Conservation (phyloP, 1,140 invertebrate genomes). For the Orius insidiosus region DNA sequence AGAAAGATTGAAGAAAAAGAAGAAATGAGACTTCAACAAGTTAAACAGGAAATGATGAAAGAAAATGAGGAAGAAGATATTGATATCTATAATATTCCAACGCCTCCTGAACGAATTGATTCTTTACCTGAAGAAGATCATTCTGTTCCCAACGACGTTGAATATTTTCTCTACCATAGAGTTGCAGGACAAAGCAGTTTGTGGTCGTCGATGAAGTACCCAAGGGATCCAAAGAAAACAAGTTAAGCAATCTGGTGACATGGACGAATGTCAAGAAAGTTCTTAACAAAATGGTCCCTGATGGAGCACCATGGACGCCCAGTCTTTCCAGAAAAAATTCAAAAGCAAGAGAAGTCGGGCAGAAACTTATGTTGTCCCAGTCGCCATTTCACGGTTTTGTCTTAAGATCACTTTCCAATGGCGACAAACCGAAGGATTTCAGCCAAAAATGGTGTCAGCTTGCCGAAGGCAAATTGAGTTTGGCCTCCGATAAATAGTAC, state of each 20-base stretch:
- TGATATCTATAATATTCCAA: conserved; percentile 12
- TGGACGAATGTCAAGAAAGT: conserved; percentile 24
- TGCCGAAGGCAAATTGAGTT: conserved; percentile 32
- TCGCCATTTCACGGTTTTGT: conserved; percentile 25
- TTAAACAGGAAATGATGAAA: not conserved
- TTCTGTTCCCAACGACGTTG: not conserved
- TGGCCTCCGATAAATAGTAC: conserved; percentile 34
- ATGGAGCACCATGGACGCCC: conserved; percentile 26
- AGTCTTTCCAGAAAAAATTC: conserved; percentile 23
- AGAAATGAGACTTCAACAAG: not conserved
- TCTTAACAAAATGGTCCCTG: conserved; percentile 24
- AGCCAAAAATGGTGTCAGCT: conserved; percentile 32
- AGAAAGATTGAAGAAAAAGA: conserved; percentile 11
- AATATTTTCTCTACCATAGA: conserved; percentile 17
- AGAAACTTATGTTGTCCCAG: conserved; percentile 2
- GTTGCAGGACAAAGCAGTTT: conserved; percentile 1
- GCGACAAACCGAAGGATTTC: conserved; percentile 33
- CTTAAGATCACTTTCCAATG: conserved; percentile 24
- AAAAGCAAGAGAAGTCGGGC: conserved; percentile 12
- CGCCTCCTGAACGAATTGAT: conserved; percentile 19
- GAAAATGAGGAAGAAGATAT: not conserved
- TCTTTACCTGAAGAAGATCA: conserved; percentile 15
- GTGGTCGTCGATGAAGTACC: conserved; percentile 15
- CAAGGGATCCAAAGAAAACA: conserved; percentile 22
- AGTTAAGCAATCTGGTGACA: conserved; percentile 23